Evolutionary conservation across 2,888 invertebrate species (phyloP), one percentile per base, ranked within the genome.

Genomic region (Baronia brevicornis): DNA sequence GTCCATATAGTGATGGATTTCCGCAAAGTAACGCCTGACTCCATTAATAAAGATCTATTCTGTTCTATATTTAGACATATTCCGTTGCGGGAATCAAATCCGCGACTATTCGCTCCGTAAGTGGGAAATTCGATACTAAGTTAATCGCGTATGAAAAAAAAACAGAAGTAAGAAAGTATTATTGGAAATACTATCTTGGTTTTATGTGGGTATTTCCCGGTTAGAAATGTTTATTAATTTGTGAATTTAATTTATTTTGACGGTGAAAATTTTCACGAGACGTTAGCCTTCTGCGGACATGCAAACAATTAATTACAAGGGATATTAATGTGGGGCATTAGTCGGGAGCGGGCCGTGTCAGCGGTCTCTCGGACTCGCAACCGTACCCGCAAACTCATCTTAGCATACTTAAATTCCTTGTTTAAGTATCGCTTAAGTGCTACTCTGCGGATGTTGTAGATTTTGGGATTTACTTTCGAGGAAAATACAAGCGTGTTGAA

Each of bases 291-390:
- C 57, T 51, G 56, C 56, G 70, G 75, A 79, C 80, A 82, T 79
- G 80, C 79, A 66, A 79, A 82, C 80, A 78, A 84, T 85, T 84
- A 84, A 84, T 85, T 82, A 84, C 73, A 49, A 51, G 68, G 72
- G 73, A 74, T 84, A 84, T 84, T 75, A 85, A 85, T 85, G 80
- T 55, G 51, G 44, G 65, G 60, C 80, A 84, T 85, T 84, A 78
- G 78, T 84, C 73, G 82, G 64, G 44, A 60, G 60, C 53, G 62
- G 57, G 58, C 59, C 60, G 67, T 67, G 77, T 75, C 75, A 70
- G 74, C 70, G 70, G 64, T 42, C 38, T 27, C 33, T 30, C 36
- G 36, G 36, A 36, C 36, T 26, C 30, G 21, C 31, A 30, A 36
- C 25, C 22, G 21, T 27, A 30, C 27, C 30, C 30, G 36, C 36